Conservation (phyloP, 2,888 invertebrate species). For the Dicyrtomina minuta region DNA sequence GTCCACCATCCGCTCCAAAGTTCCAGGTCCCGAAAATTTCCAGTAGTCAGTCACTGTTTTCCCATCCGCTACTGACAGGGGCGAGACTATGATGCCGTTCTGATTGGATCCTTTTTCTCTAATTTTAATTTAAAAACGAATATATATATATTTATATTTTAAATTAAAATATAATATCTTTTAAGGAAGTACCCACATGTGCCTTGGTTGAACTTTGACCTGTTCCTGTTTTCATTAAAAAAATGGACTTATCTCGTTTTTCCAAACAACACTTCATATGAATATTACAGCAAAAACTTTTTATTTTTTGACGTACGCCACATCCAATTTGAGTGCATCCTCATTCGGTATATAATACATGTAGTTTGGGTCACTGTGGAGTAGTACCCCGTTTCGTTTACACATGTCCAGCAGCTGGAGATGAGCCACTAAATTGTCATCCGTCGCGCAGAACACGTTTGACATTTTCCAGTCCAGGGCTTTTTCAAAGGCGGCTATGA, state of each 20-base stretch:
- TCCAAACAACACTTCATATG: too few relatives aligned
- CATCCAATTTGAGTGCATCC: neutral
- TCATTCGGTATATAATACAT: constrained; percentile 5
- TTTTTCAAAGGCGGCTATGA: too few relatives aligned
- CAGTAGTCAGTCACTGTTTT: neutral
- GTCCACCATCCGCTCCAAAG: constrained; percentile 5
- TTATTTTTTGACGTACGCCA: too few relatives aligned
- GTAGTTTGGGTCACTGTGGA: neutral
- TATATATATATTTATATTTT: too few relatives aligned
- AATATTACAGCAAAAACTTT: too few relatives aligned
- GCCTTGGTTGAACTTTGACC: too few relatives aligned
- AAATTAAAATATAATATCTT: too few relatives aligned
- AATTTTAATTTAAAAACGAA: too few relatives aligned
- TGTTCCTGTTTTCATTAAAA: too few relatives aligned
- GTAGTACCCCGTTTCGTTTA: neutral
- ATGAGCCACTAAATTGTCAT: neutral
- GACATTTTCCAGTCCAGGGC: neutral
- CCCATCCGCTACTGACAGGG: neutral
- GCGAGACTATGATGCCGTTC: neutral
- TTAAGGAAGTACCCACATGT: too few relatives aligned
- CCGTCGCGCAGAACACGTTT: neutral
- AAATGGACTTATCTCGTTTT: too few relatives aligned
- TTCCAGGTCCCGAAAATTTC: constrained; percentile 8
- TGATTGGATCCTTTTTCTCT: too few relatives aligned
- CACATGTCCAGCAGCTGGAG: constrained; percentile 6